Evolutionary conservation across 2,888 invertebrate species (phyloP).

Genomic region (Empis livida): DNA sequence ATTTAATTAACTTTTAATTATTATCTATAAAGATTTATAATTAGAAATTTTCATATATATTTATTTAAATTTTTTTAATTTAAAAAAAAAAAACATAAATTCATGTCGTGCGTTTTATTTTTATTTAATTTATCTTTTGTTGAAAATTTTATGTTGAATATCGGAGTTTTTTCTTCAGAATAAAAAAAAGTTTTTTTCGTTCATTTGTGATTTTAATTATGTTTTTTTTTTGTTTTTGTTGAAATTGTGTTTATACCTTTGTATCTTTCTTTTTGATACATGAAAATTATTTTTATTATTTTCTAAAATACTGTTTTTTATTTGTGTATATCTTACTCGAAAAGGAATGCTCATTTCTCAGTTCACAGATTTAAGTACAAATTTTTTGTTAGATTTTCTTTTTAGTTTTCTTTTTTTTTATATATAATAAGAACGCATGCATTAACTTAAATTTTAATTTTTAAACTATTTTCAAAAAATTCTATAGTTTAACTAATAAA

Average conservation of each 20-base stretch:
- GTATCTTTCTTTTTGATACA: slow-evolving; percentile 9
- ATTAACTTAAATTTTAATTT: no score
- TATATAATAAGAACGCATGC: no score
- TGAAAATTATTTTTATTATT: slow-evolving; percentile 4
- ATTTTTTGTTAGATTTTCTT: no score
- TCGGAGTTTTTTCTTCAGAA: not conserved
- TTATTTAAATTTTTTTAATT: not conserved
- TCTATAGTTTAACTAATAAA: no score
- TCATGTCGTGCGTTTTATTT: slow-evolving; percentile 14
- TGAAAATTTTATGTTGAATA: no score
- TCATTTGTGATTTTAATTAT: slow-evolving; percentile 2
- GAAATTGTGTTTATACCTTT: slow-evolving; percentile 1
- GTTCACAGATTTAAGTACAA: no score
- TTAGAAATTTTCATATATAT: no score
- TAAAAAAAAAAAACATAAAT: not conserved
- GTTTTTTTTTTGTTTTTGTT: slow-evolving; percentile 4
- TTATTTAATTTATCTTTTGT: not conserved
- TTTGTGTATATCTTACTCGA: no score
- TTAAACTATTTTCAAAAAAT: no score
- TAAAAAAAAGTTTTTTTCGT: not conserved
- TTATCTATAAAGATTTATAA: no score
- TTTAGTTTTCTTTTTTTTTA: no score
- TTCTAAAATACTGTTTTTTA: not conserved
- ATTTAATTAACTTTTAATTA: not conserved
- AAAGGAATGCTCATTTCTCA: no score